Base-by-base conservation (phyloP, 1,140 invertebrate genomes). In the Bombus affinis region DNA sequence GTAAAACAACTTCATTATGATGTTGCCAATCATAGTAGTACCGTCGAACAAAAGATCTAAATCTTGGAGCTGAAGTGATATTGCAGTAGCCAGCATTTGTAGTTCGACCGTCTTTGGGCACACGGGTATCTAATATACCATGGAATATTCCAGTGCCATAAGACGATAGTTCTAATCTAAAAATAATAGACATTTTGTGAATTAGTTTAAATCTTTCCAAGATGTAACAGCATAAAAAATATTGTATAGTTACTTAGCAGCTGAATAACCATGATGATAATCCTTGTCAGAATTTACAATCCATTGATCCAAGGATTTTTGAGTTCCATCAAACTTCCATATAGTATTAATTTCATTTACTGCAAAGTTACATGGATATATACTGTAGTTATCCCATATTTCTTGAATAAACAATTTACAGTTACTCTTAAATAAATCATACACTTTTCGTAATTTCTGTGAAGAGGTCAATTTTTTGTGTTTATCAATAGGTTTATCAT, bases 1-100 rank as follows among this genome's bases (percentile, higher is more conserved):
- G 96, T 89, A 99, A 93, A 8, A 98, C 96, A 44, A 99, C 91
- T 91, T 98, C 98, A 76, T 98, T 99, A 92, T 98, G 99, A 3
- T 93, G 66, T 2, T 88, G 89, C 98, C 98, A 99, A 91, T 98
- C 96, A 0, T 90, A 96, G 96, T 47, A 96, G 96, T 22, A 65
- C 25, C 96, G 95, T 28, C 98, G 95, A 92, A 97, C 96, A 93
- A 99, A 99, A n/a, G 98, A 98, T 96, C 97, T 98, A 96, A 95
- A 94, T 80, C 96, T 95, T 91, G 96, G 94, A 77, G 96, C 95
- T 1, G 97, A 97, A 83, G 96, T 96, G 28, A 99, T 96, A 92
- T 97, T 97, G 80, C 97, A 98, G 92, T 97, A 99, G 3, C 98
- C 98, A 68, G 97, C 95, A 81, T 95, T 95, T 85, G 97, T 97